Evolutionary conservation across 2,888 invertebrate species (phyloP).

Genomic region (Drepanosiphum platanoidis): DNA sequence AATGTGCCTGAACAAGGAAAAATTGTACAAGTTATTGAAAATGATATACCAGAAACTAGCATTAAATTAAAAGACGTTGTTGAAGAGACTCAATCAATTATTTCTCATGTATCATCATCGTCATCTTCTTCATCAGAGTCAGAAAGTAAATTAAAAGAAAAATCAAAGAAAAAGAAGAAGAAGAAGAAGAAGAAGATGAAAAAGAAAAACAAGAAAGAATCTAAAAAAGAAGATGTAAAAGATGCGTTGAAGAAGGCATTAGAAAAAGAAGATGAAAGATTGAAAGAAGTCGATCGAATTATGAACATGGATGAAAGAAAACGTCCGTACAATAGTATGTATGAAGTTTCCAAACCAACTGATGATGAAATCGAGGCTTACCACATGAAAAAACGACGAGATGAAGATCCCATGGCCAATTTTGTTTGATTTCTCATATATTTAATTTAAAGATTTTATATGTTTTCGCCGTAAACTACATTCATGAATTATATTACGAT

Average conservation of each 20-base stretch:
- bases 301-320: slow-evolving; percentile 86
- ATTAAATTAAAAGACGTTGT: slow-evolving; percentile 8
- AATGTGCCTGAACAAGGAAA: slow-evolving; percentile 41
- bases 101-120: slow-evolving; percentile 48
- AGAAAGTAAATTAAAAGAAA: slow-evolving; percentile 63
- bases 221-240: slow-evolving; percentile 70
- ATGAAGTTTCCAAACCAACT: slow-evolving; percentile 83
- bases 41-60: slow-evolving; percentile 39
- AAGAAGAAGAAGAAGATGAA: slow-evolving; percentile 68
- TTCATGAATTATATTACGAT: no score
- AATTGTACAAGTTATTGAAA: slow-evolving; percentile 39
- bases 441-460: no score
- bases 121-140: slow-evolving; percentile 63
- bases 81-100: slow-evolving; percentile 15
- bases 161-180: slow-evolving; percentile 66
- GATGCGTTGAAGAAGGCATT: slow-evolving; percentile 73
- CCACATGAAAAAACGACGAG: slow-evolving; percentile 82
- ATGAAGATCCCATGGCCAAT: slow-evolving; percentile 91
- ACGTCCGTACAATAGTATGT: slow-evolving; percentile 92
- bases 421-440: slow-evolving; percentile 51
- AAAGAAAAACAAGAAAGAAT: slow-evolving; percentile 70
- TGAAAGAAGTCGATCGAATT: slow-evolving; percentile 74
- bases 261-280: slow-evolving; percentile 73
- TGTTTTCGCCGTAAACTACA: no score
- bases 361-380: slow-evolving; percentile 95